A percentile compares a stretch with the other conserved stretches of the same genome.
Conservation (phyloP, 2,888 invertebrate genomes). For the Morpho achilles region DNA sequence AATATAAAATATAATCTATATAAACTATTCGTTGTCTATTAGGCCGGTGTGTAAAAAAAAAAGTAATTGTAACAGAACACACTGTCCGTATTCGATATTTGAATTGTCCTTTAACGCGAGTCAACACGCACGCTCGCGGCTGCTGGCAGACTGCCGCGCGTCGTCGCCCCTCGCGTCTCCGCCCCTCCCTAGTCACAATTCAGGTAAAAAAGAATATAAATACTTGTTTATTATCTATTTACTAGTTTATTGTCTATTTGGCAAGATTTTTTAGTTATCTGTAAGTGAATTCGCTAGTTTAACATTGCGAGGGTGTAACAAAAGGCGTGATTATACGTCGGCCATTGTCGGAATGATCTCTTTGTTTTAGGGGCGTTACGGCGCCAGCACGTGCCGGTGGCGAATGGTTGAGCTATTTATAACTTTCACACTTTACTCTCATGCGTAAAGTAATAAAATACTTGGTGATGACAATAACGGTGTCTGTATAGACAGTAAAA, state of each 20-base stretch:
- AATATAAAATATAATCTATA: constrained; percentile 1
- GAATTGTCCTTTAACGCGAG: constrained; percentile 32
- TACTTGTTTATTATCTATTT: constrained; percentile 34
- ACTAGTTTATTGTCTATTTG: constrained; percentile 39
- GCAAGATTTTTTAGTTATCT: constrained; percentile 38
- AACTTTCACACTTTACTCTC: constrained; percentile 8
- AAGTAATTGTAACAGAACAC: constrained; percentile 27
- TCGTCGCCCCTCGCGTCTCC: constrained; percentile 49
- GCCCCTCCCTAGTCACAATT: constrained; percentile 50
- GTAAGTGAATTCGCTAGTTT: constrained; percentile 34
- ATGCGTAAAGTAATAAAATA: neutral
- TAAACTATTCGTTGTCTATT: constrained; percentile 32
- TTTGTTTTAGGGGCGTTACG: constrained; percentile 36
- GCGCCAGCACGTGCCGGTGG: constrained; percentile 20
- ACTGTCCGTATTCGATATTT: constrained; percentile 24
- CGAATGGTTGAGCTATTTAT: constrained; percentile 11
- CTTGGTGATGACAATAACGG: neutral
- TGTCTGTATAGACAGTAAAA: neutral
- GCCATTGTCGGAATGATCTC: constrained; percentile 24
- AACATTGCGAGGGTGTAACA: constrained; percentile 28
- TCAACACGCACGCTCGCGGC: constrained; percentile 48
- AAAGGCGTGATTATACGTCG: constrained; percentile 34
- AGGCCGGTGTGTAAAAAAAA: constrained; percentile 26
- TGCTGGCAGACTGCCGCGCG: constrained; percentile 61
- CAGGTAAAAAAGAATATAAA: constrained; percentile 59